Base-by-base conservation (phyloP, 2,113 vertebrate species). In the Noctilio leporinus region DNA sequence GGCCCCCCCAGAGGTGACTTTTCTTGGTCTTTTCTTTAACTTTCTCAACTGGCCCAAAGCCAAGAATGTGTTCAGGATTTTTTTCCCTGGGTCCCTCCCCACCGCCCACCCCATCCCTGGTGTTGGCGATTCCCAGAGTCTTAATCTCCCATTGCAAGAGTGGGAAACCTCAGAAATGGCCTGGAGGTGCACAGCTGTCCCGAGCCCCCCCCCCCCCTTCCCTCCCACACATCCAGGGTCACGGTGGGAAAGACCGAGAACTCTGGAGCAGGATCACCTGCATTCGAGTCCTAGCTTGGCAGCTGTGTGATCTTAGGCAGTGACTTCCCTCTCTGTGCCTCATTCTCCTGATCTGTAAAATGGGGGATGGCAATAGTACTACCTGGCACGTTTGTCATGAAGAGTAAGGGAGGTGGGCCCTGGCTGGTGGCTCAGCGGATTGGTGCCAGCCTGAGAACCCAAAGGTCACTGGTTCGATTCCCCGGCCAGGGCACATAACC, bases 51-150 rank as follows among this genome's bases (percentile, higher is more conserved):
- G 95, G 95, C 96, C 57, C 73, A 55, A 38, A 28, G 93, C 95
- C 97, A 97, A 84, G 96, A 97, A 96, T 91, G 94, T 87, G 91
- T 95, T 95, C 73, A 69, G 65, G 15, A 5, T 84, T 82, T 96
- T 96, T 73, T 85, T 49, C 85, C 45, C 70, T 49, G 62, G 62
- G 88, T 55, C 15, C 64, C 59, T 81, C 65, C 88, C 72, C 53
- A 12, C 38, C 7, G 11, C 73, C 90, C 64, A 51, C 80, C 91
- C 35, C 17, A 15, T 87, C 81, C 64, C 51, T 16, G 51, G 72
- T 72, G 80, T 69, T 86, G 76, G 45, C 28, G 19, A 43, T 72
- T 84, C 87, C 94, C 89, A 67, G 51, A 6, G 43, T 2, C 17
- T 62, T 67, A 38, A 72, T 95, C 94, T 86, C 43, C 35, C 75